Percentiles rank a stretch among this genome's conserved stretches.
Conservation (phyloP, 2,113 vertebrate genomes). For the Menura novaehollandiae region DNA sequence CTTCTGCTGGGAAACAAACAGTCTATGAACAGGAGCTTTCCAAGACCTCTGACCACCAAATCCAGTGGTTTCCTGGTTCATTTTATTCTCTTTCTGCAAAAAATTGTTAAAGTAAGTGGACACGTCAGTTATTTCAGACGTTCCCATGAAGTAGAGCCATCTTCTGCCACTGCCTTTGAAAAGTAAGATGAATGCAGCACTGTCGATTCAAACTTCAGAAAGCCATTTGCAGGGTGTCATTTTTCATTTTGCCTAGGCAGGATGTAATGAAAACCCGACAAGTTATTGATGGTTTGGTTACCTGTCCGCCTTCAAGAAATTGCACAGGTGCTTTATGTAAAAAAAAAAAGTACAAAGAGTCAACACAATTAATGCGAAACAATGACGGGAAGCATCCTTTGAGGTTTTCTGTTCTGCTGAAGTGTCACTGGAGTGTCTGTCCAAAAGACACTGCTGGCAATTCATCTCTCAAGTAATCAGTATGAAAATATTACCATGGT, state of each 20-base stretch:
- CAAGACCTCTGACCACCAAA: background rate
- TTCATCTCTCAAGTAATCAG: constrained; percentile 5
- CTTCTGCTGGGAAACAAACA: background rate
- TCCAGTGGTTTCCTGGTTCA: background rate
- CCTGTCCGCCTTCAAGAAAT: constrained; percentile 40
- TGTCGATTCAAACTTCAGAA: constrained; percentile 9
- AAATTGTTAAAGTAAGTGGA: background rate
- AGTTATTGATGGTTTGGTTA: constrained; percentile 24
- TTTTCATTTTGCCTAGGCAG: constrained; percentile 41
- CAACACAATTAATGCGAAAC: constrained; percentile 38
- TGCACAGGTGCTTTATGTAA: constrained; percentile 1
- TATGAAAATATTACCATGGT: background rate
- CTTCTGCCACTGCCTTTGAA: background rate
- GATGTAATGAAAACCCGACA: constrained; percentile 14
- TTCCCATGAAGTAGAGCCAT: constrained; percentile 20
- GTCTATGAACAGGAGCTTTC: background rate
- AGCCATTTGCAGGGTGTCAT: constrained; percentile 44
- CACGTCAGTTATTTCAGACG: background rate
- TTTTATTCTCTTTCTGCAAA: background rate
- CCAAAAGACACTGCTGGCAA: constrained; percentile 18
- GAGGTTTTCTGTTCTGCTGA: constrained; percentile 31
- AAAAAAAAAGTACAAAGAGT: background rate
- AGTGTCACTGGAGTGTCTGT: background rate
- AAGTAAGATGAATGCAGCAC: constrained; percentile 24
- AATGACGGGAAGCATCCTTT: background rate